A percentile compares a stretch with the other conserved stretches of the same genome.
Conservation (phyloP, 2,888 invertebrate genomes). For the Parascotia fuliginaria region DNA sequence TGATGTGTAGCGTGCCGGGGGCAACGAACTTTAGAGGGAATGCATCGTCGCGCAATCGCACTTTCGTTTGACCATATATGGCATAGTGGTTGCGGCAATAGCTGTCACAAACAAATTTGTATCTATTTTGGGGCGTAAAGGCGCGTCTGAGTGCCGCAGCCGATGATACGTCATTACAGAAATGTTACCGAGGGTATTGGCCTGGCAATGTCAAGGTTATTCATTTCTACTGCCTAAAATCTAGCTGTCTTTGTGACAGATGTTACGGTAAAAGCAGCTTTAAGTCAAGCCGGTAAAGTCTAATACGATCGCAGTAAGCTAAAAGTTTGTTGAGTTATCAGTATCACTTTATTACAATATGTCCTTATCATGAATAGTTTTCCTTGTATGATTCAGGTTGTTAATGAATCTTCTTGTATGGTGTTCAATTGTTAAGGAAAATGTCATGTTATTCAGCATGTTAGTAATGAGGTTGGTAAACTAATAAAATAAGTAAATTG, state of each 20-base stretch:
- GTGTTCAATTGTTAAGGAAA: not conserved
- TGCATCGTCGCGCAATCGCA: slow-evolving; percentile 82
- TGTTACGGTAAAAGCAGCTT: slow-evolving; percentile 31
- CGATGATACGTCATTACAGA: slow-evolving; percentile 38
- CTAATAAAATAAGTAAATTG: not conserved
- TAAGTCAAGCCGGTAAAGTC: slow-evolving; percentile 35
- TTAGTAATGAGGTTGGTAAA: not conserved
- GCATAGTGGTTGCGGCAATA: slow-evolving; percentile 66
- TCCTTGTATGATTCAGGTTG: slow-evolving; percentile 13
- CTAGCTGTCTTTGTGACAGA: slow-evolving; percentile 34
- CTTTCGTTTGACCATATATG: slow-evolving; percentile 80
- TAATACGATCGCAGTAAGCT: slow-evolving; percentile 25
- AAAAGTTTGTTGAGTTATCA: slow-evolving; percentile 16
- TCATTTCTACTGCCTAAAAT: slow-evolving; percentile 45
- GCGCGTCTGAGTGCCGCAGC: slow-evolving; percentile 47
- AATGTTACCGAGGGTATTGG: slow-evolving; percentile 58
- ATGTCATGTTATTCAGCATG: not conserved
- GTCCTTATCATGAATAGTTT: slow-evolving; percentile 27
- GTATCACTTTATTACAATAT: slow-evolving; percentile 18
- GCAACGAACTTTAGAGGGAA: slow-evolving; percentile 77
- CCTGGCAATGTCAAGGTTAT: slow-evolving; percentile 70
- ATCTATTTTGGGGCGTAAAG: slow-evolving; percentile 67
- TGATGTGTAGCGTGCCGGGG: slow-evolving; percentile 57
- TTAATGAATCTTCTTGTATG: not conserved
- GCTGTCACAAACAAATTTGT: slow-evolving; percentile 67